Base-by-base conservation (phyloP, 2,888 invertebrate species). In the Deilephila elpenor region DNA sequence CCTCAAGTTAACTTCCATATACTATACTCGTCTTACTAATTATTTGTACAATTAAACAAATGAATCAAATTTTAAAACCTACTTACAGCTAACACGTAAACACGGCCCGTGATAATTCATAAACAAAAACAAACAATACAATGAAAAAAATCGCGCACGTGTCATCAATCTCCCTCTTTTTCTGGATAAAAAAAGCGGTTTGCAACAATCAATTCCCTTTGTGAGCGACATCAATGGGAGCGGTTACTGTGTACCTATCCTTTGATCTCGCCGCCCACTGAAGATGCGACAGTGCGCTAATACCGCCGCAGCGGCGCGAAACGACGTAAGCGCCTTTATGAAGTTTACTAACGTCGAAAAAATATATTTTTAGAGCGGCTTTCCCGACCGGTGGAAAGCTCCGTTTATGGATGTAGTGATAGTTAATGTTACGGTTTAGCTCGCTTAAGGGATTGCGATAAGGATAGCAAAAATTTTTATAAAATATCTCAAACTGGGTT, bases 191-290 rank as follows among this genome's bases (percentile, higher is more conserved):
- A 86, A 93, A 92, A 88, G 89, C 92, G 91, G 90, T 93, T 93
- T 91, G 93, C 93, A 93, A 93, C 93, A 94, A 94, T 94, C 93
- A 93, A 93, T 94, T 93, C 92, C 91, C 94, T 94, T 94, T 94
- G 94, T 93, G 91, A 87, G 88, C 92, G 92, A 94, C 93, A 93
- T 94, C 94, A 94, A 94, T 94, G 91, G 92, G 85, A 93, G 92
- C 93, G 93, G 93, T 93, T 91, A 90, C 91, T 92, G 90, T 93
- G 92, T 93, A 91, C 91, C 91, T 92, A 91, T 92, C 93, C 93
- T 94, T 93, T 94, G 94, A 94, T 93, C 93, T 93, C 91, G 92
- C 93, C 93, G 93, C 92, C 92, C 93, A 91, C 89, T 88, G 92
- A 93, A 93, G 93, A 93, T 91, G 92, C 91, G 93, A 92, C 93